These are phyloP conservation scores for Tragelaphus imberbis DNA, from an alignment of 2,113 vertebrate species.

Conservation along the genomic window DNA sequence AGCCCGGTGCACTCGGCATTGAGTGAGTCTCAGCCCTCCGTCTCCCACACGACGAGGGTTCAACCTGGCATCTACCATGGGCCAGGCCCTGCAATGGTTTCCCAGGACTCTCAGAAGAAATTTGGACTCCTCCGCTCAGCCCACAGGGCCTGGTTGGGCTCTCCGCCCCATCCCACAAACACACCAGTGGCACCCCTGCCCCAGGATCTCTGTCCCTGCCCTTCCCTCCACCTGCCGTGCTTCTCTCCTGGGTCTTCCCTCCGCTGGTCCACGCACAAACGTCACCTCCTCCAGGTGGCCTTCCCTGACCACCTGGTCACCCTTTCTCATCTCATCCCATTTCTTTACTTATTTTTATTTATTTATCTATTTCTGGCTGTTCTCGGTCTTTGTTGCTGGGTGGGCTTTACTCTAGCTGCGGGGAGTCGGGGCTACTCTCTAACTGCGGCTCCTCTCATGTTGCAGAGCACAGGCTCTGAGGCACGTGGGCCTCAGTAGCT, in stretches of 20 bases:
- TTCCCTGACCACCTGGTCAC: neutral
- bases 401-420: neutral
- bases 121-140: neutral
- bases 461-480: neutral
- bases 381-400: neutral
- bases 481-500: accelerated
- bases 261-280: neutral
- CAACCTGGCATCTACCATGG: accelerated
- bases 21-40: neutral
- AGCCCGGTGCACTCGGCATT: accelerated
- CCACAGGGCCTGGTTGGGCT: neutral
- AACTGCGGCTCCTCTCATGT: neutral
- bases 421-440: neutral
- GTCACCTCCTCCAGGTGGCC: neutral
- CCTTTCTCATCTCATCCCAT: neutral
- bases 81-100: neutral
- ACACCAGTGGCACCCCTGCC: neutral
- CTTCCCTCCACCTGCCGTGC: neutral
- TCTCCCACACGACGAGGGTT: neutral
- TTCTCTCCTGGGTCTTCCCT: neutral
- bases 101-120: neutral
- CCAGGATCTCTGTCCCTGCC: neutral
- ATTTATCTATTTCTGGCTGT: neutral
- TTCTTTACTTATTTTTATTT: neutral
- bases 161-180: neutral